Evolutionary conservation across 1,140 invertebrate species (phyloP).

Genomic region (Nephila pilipes): DNA sequence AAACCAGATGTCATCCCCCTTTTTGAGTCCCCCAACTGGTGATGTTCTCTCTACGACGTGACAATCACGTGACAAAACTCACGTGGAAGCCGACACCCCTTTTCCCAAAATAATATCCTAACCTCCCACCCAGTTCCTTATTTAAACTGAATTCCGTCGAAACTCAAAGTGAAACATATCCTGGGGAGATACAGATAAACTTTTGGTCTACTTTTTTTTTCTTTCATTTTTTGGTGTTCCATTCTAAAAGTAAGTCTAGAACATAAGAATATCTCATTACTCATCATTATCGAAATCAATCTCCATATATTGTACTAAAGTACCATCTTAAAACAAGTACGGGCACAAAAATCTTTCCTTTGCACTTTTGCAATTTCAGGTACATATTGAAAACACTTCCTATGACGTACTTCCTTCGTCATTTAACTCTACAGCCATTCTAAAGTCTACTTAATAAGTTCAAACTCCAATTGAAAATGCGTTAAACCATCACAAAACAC

Average conservation of each 20-base stretch:
- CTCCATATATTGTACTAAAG: no score
- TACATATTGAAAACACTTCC: no score
- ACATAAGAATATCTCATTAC: not conserved
- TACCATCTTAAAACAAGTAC: no score
- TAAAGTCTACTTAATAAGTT: no score
- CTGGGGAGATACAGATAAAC: slow-evolving; percentile 20
- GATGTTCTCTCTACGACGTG: slow-evolving; percentile 50
- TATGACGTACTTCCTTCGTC: no score
- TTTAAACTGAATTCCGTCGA: slow-evolving; percentile 59
- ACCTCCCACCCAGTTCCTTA: slow-evolving; percentile 28
- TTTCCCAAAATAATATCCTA: slow-evolving; percentile 71
- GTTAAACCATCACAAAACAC: no score
- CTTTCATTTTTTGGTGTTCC: not conserved
- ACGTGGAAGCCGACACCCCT: slow-evolving; percentile 63
- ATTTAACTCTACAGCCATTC: no score
- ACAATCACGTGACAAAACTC: slow-evolving; percentile 74
- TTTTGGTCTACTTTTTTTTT: not conserved
- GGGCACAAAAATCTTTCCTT: no score
- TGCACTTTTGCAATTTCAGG: no score
- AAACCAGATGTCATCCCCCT: slow-evolving; percentile 65
- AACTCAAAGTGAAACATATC: slow-evolving; percentile 41
- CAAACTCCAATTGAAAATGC: no score
- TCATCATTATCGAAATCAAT: not conserved
- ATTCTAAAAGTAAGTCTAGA: not conserved
- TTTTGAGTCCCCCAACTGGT: not conserved